phyloP scores from a whole-genome alignment of 2,888 invertebrate genomes.

The Drosophila peninsularis region DNA sequence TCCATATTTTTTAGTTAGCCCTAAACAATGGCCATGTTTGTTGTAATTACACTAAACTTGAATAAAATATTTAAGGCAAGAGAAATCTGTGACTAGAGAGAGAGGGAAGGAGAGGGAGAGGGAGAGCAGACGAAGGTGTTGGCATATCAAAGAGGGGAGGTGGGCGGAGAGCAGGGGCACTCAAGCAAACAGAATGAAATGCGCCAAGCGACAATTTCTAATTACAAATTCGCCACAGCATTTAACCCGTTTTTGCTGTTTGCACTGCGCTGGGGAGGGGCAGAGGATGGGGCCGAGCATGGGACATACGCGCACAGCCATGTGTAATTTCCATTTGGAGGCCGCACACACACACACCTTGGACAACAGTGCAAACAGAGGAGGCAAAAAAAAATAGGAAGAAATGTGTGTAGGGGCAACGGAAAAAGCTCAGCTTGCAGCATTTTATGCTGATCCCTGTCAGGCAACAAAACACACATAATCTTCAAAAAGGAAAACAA shows the following conservation, averaged over 20 bases:
- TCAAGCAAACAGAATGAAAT: slow-evolving; percentile 74
- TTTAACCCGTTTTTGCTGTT: slow-evolving; percentile 78
- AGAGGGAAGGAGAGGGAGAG: not conserved
- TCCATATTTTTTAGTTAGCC: not conserved
- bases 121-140: not conserved
- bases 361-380: slow-evolving; percentile 56
- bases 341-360: slow-evolving; percentile 35
- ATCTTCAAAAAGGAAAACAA: slow-evolving; percentile 84
- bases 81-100: slow-evolving; percentile 46
- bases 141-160: not conserved
- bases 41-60: slow-evolving; percentile 45
- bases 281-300: not conserved
- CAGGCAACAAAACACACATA: slow-evolving; percentile 84
- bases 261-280: slow-evolving; percentile 35
- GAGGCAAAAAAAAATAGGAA: slow-evolving; percentile 19
- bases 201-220: slow-evolving; percentile 81
- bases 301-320: slow-evolving; percentile 51
- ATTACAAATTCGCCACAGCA: slow-evolving; percentile 83
- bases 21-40: slow-evolving; percentile 4
- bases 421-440: slow-evolving; percentile 83
- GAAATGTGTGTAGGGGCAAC: slow-evolving; percentile 19
- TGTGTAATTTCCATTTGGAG: slow-evolving; percentile 56
- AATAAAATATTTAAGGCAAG: slow-evolving; percentile 51
- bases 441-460: slow-evolving; percentile 85
- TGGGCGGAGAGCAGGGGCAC: not conserved